A percentile compares a stretch with the other conserved stretches of the same genome.
Evolutionary conservation across 2,888 invertebrate genomes (phyloP).

Genomic region (Piscicola geometra): DNA sequence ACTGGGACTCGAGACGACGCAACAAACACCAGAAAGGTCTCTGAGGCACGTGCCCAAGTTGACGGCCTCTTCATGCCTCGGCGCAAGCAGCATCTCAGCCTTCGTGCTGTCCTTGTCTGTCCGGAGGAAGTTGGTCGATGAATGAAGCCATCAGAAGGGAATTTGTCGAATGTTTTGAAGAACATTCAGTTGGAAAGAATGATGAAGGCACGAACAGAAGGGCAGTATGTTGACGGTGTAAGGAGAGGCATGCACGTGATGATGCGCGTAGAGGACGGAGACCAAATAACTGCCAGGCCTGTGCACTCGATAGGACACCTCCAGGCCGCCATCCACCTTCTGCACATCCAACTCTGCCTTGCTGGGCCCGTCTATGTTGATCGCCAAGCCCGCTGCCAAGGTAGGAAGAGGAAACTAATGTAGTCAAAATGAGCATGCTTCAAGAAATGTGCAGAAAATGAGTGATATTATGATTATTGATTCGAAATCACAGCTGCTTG

Average conservation of each 20-base stretch:
- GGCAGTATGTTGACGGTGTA: conserved; percentile 34
- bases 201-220: neutral
- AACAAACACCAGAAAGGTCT: conserved; percentile 1
- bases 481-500: neutral
- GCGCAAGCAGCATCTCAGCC: conserved; percentile 20
- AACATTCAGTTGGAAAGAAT: neutral
- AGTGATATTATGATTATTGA: neutral
- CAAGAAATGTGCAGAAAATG: neutral
- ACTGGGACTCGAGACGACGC: conserved; percentile 6
- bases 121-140: neutral
- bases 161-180: neutral
- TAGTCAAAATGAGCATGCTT: neutral
- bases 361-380: conserved; percentile 35
- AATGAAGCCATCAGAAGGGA: neutral
- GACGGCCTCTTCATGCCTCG: conserved; percentile 6
- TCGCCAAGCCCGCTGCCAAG: conserved; percentile 27
- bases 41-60: neutral
- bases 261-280: conserved; percentile 26
- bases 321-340: conserved; percentile 13
- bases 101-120: conserved; percentile 15
- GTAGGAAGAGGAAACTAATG: neutral
- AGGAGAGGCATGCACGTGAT: conserved; percentile 29
- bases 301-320: conserved; percentile 21
- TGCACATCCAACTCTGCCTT: conserved; percentile 29
- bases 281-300: conserved; percentile 27